A percentile compares a stretch with the other conserved stretches of the same genome.
phyloP scores from a whole-genome alignment of 2,888 invertebrate species.

The Leistus spinibarbis region DNA sequence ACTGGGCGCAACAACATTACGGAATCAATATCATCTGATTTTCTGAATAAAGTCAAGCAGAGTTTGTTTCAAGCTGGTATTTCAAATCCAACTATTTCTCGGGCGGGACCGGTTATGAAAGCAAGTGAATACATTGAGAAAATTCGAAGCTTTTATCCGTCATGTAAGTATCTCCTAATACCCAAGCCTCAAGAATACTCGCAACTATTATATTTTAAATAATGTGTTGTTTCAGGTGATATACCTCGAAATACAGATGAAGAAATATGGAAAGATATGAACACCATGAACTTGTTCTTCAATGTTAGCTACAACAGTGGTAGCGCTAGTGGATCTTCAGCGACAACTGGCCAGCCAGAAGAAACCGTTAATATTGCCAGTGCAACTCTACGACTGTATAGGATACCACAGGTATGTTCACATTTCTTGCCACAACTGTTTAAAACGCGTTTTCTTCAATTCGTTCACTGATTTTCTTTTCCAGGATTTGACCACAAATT shows the following conservation, averaged over 20 bases:
- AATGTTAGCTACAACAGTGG: conserved; percentile 57
- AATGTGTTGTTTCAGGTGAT: conserved; percentile 55
- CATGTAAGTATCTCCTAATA: conserved; percentile 49
- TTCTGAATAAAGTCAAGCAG: neutral
- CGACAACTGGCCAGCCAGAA: conserved; percentile 44
- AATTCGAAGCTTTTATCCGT: conserved; percentile 54
- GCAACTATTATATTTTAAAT: neutral
- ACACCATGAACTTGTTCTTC: conserved; percentile 64
- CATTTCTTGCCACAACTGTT: too few species aligned
- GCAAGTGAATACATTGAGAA: conserved; percentile 45
- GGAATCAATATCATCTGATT: neutral
- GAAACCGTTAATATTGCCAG: conserved; percentile 61
- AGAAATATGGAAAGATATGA: conserved; percentile 61
- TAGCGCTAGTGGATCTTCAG: neutral
- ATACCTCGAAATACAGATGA: conserved; percentile 62
- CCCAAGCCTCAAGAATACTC: neutral
- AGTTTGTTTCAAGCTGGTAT: neutral
- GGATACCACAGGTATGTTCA: conserved; percentile 58
- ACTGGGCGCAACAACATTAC: conserved; percentile 4
- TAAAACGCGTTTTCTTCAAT: neutral
- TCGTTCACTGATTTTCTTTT: neutral
- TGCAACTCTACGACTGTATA: conserved; percentile 61
- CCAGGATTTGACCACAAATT: conserved; percentile 11
- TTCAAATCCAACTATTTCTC: neutral
- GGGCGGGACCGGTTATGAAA: neutral